Percentiles rank a stretch among this genome's conserved stretches.
These are phyloP conservation scores for Tetraodon nigroviridis DNA, from an alignment of 2,113 vertebrate species.

Conservation along the genomic window DNA sequence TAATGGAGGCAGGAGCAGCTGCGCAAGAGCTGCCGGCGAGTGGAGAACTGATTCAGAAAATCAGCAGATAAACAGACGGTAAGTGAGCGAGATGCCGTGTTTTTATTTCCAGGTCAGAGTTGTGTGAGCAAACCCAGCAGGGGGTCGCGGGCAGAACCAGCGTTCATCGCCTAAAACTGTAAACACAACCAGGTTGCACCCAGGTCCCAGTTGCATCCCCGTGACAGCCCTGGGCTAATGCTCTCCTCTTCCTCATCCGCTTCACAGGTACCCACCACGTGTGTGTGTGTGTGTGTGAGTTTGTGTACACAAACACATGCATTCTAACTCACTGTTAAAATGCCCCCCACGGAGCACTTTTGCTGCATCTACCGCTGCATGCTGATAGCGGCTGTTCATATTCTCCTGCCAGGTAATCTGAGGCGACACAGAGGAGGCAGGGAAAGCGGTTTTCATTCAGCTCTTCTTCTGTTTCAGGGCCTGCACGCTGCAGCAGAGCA, in stretches of 20 bases:
- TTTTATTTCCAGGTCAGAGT: not conserved
- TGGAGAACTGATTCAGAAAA: constrained; percentile 34
- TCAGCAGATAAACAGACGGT: constrained; percentile 18
- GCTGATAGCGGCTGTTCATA: constrained; percentile 9
- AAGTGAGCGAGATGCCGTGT: constrained; percentile 2
- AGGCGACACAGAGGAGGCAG: constrained; percentile 21
- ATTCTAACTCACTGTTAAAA: not conserved
- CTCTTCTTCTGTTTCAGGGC: constrained; percentile 25
- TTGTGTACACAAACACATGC: not conserved
- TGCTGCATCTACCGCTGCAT: not conserved
- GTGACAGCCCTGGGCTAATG: constrained; percentile 37
- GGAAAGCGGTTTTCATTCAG: constrained; percentile 34
- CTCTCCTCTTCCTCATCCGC: constrained; percentile 34
- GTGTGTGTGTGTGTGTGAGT: constrained; percentile 1
- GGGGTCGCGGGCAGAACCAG: no score
- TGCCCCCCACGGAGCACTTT: constrained; percentile 10
- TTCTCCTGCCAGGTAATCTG: constrained; percentile 30
- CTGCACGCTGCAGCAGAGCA: constrained; percentile 27
- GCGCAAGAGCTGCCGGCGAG: constrained; percentile 22
- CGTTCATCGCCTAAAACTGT: no score
- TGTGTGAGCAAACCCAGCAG: no score
- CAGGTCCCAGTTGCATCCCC: constrained; percentile 20
- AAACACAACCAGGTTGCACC: not conserved
- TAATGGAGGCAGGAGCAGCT: constrained; percentile 56
- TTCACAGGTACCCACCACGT: not conserved